Evolutionary conservation across 2,113 vertebrate species (phyloP).

Genomic region (Ophthalmolycus amberensis): DNA sequence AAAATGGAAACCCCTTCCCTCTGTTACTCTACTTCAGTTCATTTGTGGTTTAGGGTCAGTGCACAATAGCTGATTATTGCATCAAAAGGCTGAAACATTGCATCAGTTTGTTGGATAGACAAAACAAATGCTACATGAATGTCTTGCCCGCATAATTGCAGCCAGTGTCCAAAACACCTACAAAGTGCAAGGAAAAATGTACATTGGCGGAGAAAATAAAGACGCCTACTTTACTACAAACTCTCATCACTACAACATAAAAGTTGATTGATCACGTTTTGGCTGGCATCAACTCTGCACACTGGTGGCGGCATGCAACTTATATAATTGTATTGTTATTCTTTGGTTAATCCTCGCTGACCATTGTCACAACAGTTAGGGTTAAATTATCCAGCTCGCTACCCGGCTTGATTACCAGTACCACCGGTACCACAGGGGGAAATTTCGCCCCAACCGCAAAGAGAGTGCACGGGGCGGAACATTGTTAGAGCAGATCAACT

Average conservation of each 20-base stretch:
- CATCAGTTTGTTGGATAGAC: neutral
- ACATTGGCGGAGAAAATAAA: neutral
- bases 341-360: neutral
- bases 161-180: neutral
- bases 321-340: neutral
- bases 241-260: no score
- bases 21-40: neutral
- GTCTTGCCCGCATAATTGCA: neutral
- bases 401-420: neutral
- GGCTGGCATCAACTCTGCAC: neutral
- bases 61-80: neutral
- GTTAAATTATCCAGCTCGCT: neutral
- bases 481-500: neutral
- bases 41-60: neutral
- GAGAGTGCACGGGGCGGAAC: neutral
- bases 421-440: neutral
- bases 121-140: conserved; percentile 5
- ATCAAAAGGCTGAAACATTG: neutral
- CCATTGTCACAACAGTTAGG: neutral
- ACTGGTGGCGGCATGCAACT: neutral
- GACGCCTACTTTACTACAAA: neutral
- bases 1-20: neutral
- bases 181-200: neutral
- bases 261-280: no score
- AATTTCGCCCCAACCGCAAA: neutral